Percentiles rank a stretch among this genome's conserved stretches.
Conservation (phyloP, 2,888 invertebrate species). For the Pseudeuparius sepicola region DNA sequence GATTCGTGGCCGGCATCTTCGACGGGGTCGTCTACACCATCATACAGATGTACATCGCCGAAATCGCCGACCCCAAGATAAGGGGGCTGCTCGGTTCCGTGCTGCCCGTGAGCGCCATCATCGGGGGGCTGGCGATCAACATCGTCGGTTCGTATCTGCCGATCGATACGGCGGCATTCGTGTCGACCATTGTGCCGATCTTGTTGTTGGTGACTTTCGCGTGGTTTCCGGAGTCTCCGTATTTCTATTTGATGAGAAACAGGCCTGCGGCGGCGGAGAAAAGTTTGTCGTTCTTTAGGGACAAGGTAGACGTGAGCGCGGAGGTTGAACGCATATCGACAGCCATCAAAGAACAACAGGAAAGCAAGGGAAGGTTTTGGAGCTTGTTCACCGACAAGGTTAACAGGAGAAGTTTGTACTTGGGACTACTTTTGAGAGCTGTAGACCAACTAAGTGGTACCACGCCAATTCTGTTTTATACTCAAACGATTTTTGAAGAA, state of each 20-base stretch:
- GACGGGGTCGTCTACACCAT: slow-evolving; percentile 37
- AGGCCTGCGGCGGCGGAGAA: slow-evolving; percentile 39
- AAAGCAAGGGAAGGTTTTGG: slow-evolving; percentile 44
- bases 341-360: slow-evolving; percentile 36
- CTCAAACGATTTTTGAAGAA: slow-evolving; percentile 41
- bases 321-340: slow-evolving; percentile 30
- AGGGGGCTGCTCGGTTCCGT: slow-evolving; percentile 47
- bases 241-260: slow-evolving; percentile 38
- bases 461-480: slow-evolving; percentile 50
- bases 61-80: slow-evolving; percentile 46
- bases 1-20: slow-evolving; percentile 50
- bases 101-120: slow-evolving; percentile 44
- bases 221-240: slow-evolving; percentile 50
- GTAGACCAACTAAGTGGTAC: slow-evolving; percentile 48
- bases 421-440: slow-evolving; percentile 46
- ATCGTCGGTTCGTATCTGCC: slow-evolving; percentile 38
- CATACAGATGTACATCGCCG: slow-evolving; percentile 48
- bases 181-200: slow-evolving; percentile 40
- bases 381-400: slow-evolving; percentile 46
- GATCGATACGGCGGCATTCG: slow-evolving; percentile 41
- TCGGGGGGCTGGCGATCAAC: slow-evolving; percentile 44
- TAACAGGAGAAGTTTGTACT: slow-evolving; percentile 52
- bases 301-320: slow-evolving; percentile 40
- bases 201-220: slow-evolving; percentile 39
- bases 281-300: slow-evolving; percentile 41